Conservation (phyloP, 2,797 vertebrate genomes). For the Rhynchonycteris naso region DNA sequence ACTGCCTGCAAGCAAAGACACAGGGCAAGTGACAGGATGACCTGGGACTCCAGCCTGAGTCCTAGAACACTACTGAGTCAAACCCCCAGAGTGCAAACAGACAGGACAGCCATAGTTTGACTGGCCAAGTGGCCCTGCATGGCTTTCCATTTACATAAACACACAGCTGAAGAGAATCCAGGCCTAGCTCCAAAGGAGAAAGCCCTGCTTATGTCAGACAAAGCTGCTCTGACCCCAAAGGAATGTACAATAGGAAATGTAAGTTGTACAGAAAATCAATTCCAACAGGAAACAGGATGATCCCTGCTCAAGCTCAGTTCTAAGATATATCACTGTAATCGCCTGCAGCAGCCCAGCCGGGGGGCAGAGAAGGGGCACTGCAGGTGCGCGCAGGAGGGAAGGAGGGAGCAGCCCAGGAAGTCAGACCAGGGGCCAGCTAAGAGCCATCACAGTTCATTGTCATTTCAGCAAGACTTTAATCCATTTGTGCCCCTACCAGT, state of each 20-base stretch:
- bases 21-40: neutral
- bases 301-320: constrained; percentile 57
- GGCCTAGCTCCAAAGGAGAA: constrained; percentile 57
- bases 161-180: constrained; percentile 50
- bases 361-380: neutral
- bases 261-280: constrained; percentile 68
- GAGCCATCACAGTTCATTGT: accelerated
- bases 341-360: neutral
- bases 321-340: constrained; percentile 62
- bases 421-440: accelerated
- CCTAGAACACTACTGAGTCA: neutral
- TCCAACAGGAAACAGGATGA: constrained; percentile 73
- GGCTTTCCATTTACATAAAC: constrained; percentile 45
- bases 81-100: neutral
- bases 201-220: constrained; percentile 65
- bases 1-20: neutral
- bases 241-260: constrained; percentile 59
- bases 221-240: constrained; percentile 69
- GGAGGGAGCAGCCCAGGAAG: neutral
- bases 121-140: neutral
- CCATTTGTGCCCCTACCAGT: neutral
- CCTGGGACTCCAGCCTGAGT: neutral
- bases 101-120: neutral
- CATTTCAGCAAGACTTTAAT: neutral
- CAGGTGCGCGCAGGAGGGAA: neutral